phyloP scores from a whole-genome alignment of 92 coral and sea anemone genomes.

The Pocillopora meandrina region DNA sequence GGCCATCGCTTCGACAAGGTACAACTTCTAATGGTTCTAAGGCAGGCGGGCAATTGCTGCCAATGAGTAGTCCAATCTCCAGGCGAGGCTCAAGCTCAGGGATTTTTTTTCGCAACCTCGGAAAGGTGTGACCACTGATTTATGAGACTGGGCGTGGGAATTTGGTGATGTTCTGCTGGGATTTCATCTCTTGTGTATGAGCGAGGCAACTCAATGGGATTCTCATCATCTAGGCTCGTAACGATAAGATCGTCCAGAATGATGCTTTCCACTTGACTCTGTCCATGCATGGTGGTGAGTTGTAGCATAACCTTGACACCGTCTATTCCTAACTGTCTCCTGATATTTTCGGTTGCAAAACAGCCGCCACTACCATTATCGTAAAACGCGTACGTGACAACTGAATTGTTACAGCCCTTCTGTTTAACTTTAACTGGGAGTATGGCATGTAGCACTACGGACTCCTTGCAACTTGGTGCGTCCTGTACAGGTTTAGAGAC shows the following conservation, averaged over 20 bases:
- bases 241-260: too few relatives aligned
- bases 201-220: too few relatives aligned
- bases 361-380: constrained; percentile 76
- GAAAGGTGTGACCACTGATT: constrained; percentile 61
- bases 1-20: constrained; percentile 68
- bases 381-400: constrained; percentile 66
- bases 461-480: constrained; percentile 8
- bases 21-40: constrained; percentile 67
- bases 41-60: constrained; percentile 68
- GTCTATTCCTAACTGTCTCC: too few relatives aligned
- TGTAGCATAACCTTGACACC: too few relatives aligned
- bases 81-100: constrained; percentile 56
- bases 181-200: too few relatives aligned
- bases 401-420: constrained; percentile 24
- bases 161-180: constrained; percentile 34
- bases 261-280: too few relatives aligned
- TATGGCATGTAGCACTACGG: constrained; percentile 45
- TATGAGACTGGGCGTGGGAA: constrained; percentile 45
- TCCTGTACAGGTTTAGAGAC: not conserved
- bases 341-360: too few relatives aligned
- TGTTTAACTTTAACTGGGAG: constrained; percentile 18
- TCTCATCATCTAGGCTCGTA: too few relatives aligned
- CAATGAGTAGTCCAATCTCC: constrained; percentile 65
- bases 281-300: too few relatives aligned
- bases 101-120: constrained; percentile 45